Base-by-base conservation (phyloP, 2,797 vertebrate species). In the Spatula versicolor region DNA sequence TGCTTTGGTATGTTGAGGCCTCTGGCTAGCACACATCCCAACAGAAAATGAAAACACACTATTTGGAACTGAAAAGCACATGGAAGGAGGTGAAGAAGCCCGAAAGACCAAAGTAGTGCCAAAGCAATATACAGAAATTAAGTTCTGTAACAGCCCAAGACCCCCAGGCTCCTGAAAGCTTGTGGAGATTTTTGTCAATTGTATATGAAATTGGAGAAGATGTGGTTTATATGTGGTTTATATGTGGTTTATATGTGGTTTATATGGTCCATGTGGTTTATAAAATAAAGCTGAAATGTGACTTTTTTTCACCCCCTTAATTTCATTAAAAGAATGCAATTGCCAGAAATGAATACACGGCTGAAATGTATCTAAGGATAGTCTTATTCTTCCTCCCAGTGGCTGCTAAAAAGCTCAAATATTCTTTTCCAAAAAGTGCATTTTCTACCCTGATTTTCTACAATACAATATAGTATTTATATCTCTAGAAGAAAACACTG, bases 251-350 rank as follows among this genome's bases (percentile, higher is more conserved):
- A 43, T 43, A 43, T 8, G 17, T 43, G 43, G 43, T 43, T 43
- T 43, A 43, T 43, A 43, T 43, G 43, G 73, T 3, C 28, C 16
- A 1, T 0, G 1, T 21, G 62, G 54, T 28, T 88, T 18, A 30
- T 7, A 55, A 83, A 90, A 31, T 0, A 7, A 33, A 35, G 58
- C 69, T 63, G 74, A 50, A 82, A 58, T 0, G 2, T 0, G 5
- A 54, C 20, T 5, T 48, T 23, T 48, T 4, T 10, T 31, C 66
- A 9, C 9, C 22, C 69, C 25, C 73, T 31, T 55, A 60, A 30
- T 13, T 41, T 55, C 85, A 72, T 39, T 66, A 63, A 18, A 58
- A 33, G 45, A n/a, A 52, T 3, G 30, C n/a, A 48, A 10, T 0
- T 81, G 83, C 17, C 90, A 90, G 69, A n/a, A 50, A 58, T 1